Percentiles rank a stretch among this genome's conserved stretches.
These are phyloP conservation scores for Petrocephalus schoutedeni DNA, from an alignment of 2,797 vertebrate genomes.

Conservation along the genomic window DNA sequence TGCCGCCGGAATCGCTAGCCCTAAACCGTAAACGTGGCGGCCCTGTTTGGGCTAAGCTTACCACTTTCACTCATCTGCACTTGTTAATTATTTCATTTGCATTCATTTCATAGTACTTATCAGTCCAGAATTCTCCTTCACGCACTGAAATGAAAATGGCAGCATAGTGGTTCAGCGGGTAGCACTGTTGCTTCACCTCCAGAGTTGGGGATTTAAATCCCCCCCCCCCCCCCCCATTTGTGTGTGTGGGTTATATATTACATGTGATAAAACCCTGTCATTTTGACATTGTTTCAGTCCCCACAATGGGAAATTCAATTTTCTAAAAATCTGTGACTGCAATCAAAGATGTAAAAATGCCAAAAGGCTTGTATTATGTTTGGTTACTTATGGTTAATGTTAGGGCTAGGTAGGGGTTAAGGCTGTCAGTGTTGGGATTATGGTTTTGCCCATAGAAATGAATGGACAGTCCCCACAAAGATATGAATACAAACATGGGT, in stretches of 20 bases:
- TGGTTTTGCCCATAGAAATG: too few relatives aligned
- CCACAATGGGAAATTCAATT: too few relatives aligned
- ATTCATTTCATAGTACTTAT: neutral
- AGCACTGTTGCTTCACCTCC: neutral
- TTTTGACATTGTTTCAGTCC: too few relatives aligned
- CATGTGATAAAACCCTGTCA: too few relatives aligned
- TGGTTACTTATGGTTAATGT: too few relatives aligned
- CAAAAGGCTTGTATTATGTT: too few relatives aligned
- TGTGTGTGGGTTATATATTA: neutral
- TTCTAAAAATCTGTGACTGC: neutral
- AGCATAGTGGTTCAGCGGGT: neutral
- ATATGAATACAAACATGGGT: too few relatives aligned
- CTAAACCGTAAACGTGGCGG: constrained; percentile 49
- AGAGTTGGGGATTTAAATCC: neutral
- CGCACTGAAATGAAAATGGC: neutral
- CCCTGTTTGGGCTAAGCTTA: neutral
- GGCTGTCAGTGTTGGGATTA: too few relatives aligned
- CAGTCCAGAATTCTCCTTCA: neutral
- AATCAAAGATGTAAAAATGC: neutral
- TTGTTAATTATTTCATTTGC: neutral
- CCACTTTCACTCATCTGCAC: neutral
- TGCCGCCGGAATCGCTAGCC: constrained; percentile 44
- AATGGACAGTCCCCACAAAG: too few relatives aligned
- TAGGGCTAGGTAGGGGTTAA: too few relatives aligned
- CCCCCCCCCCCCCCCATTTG: neutral